Base-by-base conservation (phyloP, 2,113 vertebrate genomes). In the Condylura cristata region DNA sequence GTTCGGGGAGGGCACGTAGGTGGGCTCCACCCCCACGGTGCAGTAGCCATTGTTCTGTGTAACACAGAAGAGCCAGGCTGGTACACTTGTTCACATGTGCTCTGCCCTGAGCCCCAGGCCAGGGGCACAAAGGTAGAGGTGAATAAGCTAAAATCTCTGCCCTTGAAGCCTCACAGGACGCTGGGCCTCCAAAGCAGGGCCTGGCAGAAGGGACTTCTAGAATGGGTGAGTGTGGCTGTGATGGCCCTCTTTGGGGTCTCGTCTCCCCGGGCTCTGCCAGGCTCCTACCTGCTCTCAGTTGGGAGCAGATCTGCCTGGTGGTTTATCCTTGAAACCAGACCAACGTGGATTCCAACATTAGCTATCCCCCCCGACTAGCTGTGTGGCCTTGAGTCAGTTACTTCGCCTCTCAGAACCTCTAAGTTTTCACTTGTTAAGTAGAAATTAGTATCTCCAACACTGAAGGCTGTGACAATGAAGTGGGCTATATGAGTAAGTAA, bases 41-140 rank as follows among this genome's bases (percentile, higher is more conserved):
- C 98, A 99, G 81, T 95, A 95, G 9, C 95, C 95, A 0, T 97
- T 81, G 1, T 41, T 86, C 98, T 98, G 96, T 3, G 68, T 30
- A 58, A 89, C 68, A 93, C 75, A 86, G 7, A 30, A 91, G 48
- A 51, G n/a, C 39, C 8, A 24, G 8, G 1, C 14, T 90, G 39
- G 18, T 11, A 70, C 72, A 20, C 16, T 30, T 5, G 32, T 18
- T 85, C 48, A 60, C 17, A 0, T 4, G 0, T 28, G 53, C 60
- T 63, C 39, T 30, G 85, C 78, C 71, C 76, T 61, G 93, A 72
- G 41, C 63, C 46, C 24, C 1, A 10, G 66, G 32, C 37, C 44
- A 32, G 56, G 46, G 37, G 30, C 18, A 1, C 53, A 46, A 4
- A 26, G 13, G 24, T 74, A 48, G n/a, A 60, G 56, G 34, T 22